These are phyloP conservation scores for Drosophila falleni DNA, from an alignment of 2,888 invertebrate genomes.

Conservation along the genomic window DNA sequence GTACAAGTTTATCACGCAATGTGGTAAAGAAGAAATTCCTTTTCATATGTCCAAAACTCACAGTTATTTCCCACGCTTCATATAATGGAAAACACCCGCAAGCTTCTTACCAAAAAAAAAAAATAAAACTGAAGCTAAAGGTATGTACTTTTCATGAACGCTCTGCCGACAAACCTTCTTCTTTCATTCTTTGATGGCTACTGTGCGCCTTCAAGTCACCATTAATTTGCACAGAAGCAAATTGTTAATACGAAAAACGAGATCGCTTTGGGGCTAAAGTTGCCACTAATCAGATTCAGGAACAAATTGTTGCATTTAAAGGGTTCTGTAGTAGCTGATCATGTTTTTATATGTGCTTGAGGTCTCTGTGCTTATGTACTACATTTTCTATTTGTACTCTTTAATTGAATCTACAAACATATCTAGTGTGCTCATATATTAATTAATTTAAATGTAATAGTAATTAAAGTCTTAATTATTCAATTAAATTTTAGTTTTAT, in stretches of 20 bases:
- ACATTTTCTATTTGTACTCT: constrained; percentile 19
- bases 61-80: constrained; percentile 68
- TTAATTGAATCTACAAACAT: not conserved
- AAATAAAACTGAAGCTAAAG: constrained; percentile 13
- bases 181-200: constrained; percentile 23
- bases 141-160: constrained; percentile 34
- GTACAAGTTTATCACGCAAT: constrained; percentile 56
- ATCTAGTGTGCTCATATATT: not conserved
- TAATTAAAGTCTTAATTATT: no score
- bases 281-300: constrained; percentile 21
- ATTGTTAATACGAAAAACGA: constrained; percentile 64
- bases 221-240: constrained; percentile 62
- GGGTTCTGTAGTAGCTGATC: constrained; percentile 10
- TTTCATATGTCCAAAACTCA: constrained; percentile 18
- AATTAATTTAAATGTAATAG: no score
- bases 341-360: constrained; percentile 37
- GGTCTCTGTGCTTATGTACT: not conserved
- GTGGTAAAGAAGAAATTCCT: constrained; percentile 3
- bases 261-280: constrained; percentile 65
- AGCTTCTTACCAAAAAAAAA: constrained; percentile 41
- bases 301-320: constrained; percentile 16
- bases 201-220: constrained; percentile 48
- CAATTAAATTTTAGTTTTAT: no score
- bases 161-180: constrained; percentile 10
- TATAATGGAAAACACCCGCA: constrained; percentile 50